phyloP scores from a whole-genome alignment of 2,797 vertebrate genomes.

The Scyliorhinus canicula region DNA sequence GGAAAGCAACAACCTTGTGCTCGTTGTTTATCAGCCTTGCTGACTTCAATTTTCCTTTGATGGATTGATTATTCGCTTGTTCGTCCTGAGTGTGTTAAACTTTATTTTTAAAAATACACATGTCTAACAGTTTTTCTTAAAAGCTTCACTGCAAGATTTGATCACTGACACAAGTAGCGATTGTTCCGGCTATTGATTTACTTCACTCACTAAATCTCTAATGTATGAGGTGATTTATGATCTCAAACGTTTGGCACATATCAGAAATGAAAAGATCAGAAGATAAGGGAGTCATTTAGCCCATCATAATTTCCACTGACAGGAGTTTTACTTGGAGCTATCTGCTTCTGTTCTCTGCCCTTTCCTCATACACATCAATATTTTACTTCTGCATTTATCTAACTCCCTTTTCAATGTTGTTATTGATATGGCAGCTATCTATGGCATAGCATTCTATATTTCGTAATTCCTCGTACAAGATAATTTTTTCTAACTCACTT shows the following conservation, averaged over 20 bases:
- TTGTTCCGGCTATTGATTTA: background rate
- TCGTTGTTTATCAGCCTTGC: background rate
- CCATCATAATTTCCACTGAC: background rate
- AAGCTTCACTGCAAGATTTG: background rate
- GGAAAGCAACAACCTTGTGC: constrained; percentile 41
- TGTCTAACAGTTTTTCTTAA: background rate
- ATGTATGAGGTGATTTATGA: background rate
- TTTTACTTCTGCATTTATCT: background rate
- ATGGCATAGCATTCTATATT: background rate
- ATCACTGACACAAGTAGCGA: background rate
- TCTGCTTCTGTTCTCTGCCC: background rate
- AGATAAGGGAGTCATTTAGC: background rate
- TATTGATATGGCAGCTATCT: background rate
- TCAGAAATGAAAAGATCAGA: background rate
- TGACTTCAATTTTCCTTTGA: background rate
- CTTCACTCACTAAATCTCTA: background rate
- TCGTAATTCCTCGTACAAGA: background rate
- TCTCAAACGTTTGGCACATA: background rate
- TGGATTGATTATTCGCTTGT: background rate
- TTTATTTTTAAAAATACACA: background rate
- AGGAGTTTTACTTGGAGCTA: background rate
- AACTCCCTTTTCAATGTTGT: background rate
- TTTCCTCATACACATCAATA: background rate
- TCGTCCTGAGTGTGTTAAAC: background rate
- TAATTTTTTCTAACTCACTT: background rate